A percentile compares a stretch with the other conserved stretches of the same genome.
Conservation (phyloP, 2,888 invertebrate genomes). For the Antheraea yamamai region DNA sequence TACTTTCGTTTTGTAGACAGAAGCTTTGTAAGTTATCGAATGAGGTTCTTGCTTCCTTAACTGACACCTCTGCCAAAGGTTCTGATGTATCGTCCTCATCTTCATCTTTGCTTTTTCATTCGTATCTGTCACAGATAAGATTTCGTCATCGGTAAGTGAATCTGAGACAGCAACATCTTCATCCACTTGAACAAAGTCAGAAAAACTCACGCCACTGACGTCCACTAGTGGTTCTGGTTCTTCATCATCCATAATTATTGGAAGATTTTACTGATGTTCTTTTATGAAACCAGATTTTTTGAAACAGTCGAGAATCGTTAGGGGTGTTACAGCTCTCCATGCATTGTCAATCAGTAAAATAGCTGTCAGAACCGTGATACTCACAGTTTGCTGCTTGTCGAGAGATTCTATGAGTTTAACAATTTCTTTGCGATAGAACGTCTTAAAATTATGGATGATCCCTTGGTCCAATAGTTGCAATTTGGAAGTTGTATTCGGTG, state of each 20-base stretch:
- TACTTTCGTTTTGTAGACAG: no score
- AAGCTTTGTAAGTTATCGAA: no score
- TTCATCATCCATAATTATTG: slow-evolving; percentile 30
- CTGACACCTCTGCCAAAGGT: no score
- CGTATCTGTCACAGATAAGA: not conserved
- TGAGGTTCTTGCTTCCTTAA: no score
- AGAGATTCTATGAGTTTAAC: slow-evolving; percentile 28
- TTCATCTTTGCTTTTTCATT: not conserved
- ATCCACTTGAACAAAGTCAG: slow-evolving; percentile 33
- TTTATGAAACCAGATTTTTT: slow-evolving; percentile 28
- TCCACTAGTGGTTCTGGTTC: slow-evolving; percentile 32
- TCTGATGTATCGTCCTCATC: not conserved
- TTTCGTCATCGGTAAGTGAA: slow-evolving; percentile 29
- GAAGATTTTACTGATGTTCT: slow-evolving; percentile 21
- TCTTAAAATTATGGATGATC: slow-evolving; percentile 28
- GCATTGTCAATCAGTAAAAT: slow-evolving; percentile 28
- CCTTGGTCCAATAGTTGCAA: slow-evolving; percentile 29
- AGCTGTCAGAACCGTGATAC: slow-evolving; percentile 31
- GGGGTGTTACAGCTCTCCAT: slow-evolving; percentile 30
- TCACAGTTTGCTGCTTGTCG: slow-evolving; percentile 28
- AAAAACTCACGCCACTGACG: slow-evolving; percentile 35
- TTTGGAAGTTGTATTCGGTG: slow-evolving; percentile 27
- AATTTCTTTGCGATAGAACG: slow-evolving; percentile 22
- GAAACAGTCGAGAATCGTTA: slow-evolving; percentile 30
- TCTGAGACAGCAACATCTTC: slow-evolving; percentile 33